Evolutionary conservation across 2,113 vertebrate genomes (phyloP).

Genomic region (Poeciliopsis retropinna): DNA sequence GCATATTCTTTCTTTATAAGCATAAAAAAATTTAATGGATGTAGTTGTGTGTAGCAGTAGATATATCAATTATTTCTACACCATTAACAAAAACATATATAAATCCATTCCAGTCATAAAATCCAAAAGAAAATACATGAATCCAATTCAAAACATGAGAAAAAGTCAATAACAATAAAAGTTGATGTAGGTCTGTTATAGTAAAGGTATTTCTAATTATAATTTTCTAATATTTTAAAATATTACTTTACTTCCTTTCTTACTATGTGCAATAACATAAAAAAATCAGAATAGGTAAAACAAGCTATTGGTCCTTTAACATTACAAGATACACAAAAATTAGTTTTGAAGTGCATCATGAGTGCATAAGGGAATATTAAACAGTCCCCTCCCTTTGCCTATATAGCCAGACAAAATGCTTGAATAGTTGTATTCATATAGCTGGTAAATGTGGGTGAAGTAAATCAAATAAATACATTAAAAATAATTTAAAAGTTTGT

Average conservation of each 20-base stretch:
- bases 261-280: conserved; percentile 19
- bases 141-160: background rate
- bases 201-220: background rate
- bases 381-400: background rate
- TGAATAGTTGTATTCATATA: background rate
- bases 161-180: background rate
- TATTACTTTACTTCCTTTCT: background rate
- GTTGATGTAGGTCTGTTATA: background rate
- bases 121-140: background rate
- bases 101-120: background rate
- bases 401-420: background rate
- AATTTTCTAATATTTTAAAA: background rate
- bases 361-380: background rate
- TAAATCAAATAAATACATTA: conserved; percentile 17
- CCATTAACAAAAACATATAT: no score
- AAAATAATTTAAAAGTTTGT: background rate
- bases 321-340: conserved; percentile 13
- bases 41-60: background rate
- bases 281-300: conserved; percentile 3
- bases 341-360: background rate
- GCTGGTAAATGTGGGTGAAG: conserved; percentile 7
- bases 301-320: conserved; percentile 58
- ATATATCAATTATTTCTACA: no score
- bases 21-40: background rate
- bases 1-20: background rate